Percentiles rank a stretch among this genome's conserved stretches.
Evolutionary conservation across 2,797 vertebrate species (phyloP).

Genomic region (Psittacula echo): DNA sequence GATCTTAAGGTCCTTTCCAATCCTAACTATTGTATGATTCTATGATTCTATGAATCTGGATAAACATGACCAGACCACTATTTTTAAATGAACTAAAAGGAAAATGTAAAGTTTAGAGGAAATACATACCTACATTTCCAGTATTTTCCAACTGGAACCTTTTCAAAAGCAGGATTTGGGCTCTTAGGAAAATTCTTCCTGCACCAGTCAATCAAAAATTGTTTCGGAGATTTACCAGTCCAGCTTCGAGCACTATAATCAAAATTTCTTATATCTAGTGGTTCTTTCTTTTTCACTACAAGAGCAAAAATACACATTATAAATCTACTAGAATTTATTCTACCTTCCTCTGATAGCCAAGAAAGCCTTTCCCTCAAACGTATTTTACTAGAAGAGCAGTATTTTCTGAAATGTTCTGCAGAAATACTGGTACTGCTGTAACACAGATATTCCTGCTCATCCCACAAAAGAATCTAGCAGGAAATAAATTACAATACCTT

Average conservation of each 20-base stretch:
- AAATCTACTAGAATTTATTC: not conserved
- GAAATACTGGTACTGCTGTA: not conserved
- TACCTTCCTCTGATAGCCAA: not conserved
- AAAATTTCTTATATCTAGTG: constrained; percentile 92
- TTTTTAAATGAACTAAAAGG: not conserved
- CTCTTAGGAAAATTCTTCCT: constrained; percentile 95
- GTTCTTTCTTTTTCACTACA: constrained; percentile 87
- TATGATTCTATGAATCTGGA: not conserved
- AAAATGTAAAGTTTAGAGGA: not conserved
- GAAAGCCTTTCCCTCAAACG: not conserved
- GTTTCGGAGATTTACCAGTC: constrained; percentile 99
- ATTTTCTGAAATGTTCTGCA: not conserved
- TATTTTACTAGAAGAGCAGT: not conserved
- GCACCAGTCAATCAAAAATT: constrained; percentile 99
- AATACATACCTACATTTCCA: constrained; percentile 93
- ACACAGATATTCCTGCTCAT: not conserved
- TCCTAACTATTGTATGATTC: too few species aligned
- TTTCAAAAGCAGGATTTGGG: constrained; percentile 91
- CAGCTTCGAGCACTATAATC: constrained; percentile 97
- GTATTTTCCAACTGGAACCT: constrained; percentile 89
- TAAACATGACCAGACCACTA: not conserved
- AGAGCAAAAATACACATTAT: constrained; percentile 1
- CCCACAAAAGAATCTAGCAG: not conserved
- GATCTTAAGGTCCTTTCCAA: too few species aligned
- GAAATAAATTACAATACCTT: not conserved